These are phyloP conservation scores for Pasiphila rectangulata DNA, from an alignment of 2,888 invertebrate species.

Conservation along the genomic window DNA sequence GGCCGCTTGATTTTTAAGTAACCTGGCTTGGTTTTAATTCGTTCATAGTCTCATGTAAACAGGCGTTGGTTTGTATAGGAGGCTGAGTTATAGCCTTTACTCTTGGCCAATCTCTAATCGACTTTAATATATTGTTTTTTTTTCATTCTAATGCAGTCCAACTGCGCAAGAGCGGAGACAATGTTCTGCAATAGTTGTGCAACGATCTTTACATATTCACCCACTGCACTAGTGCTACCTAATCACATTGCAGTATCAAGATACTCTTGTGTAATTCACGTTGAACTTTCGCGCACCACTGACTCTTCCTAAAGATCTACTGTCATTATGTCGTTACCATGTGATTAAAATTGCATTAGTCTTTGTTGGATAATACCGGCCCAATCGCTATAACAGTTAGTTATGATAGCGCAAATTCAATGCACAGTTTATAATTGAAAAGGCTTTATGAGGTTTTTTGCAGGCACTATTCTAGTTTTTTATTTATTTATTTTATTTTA, in stretches of 20 bases:
- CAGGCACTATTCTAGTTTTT: too few species aligned
- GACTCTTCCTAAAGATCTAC: conserved; percentile 32
- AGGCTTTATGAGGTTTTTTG: background rate
- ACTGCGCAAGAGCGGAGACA: conserved; percentile 21
- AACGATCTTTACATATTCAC: conserved; percentile 50
- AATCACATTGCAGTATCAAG: conserved; percentile 46
- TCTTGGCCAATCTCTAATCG: too few species aligned
- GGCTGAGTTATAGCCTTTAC: too few species aligned
- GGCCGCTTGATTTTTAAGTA: too few species aligned
- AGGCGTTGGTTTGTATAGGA: too few species aligned
- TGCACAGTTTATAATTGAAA: conserved; percentile 7
- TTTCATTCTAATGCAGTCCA: conserved; percentile 11
- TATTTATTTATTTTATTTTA: too few species aligned
- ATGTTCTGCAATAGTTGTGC: conserved; percentile 46
- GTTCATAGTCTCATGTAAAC: too few species aligned
- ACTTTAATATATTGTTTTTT: too few species aligned
- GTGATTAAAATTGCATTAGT: conserved; percentile 40
- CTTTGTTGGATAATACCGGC: conserved; percentile 28
- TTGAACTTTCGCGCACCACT: conserved; percentile 53
- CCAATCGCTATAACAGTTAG: conserved; percentile 11
- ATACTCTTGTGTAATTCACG: conserved; percentile 46
- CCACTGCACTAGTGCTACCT: conserved; percentile 39
- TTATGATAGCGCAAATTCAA: conserved; percentile 10
- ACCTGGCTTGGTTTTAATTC: too few species aligned
- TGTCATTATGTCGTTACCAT: conserved; percentile 20